Evolutionary conservation across 2,113 vertebrate genomes (phyloP).

Genomic region (Tragelaphus strepsiceros): DNA sequence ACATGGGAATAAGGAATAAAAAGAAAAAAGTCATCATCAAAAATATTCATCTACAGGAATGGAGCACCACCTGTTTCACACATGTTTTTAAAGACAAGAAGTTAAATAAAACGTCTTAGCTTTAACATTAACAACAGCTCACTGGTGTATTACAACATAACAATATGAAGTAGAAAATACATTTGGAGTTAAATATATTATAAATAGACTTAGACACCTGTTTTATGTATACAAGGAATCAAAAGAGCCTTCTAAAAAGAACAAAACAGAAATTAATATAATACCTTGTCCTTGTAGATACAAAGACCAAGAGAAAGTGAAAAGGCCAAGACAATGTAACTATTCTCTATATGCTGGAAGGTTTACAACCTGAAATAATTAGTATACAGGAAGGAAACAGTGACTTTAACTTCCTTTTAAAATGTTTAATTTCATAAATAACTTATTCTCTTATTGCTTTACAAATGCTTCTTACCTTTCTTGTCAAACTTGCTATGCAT

Average conservation of each 20-base stretch:
- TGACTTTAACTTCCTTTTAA: not conserved
- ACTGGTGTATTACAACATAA: not conserved
- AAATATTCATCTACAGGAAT: not conserved
- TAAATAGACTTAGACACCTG: not conserved
- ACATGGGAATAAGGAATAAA: not conserved
- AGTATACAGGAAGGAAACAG: not conserved
- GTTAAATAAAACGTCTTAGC: not conserved
- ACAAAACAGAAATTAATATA: not conserved
- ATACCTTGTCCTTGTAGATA: not conserved
- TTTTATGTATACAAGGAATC: not conserved
- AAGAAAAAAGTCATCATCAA: not conserved
- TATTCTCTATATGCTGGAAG: not conserved
- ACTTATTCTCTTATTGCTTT: not conserved
- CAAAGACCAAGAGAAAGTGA: not conserved
- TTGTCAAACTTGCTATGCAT: not conserved
- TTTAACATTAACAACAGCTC: not conserved
- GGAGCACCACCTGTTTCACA: not conserved
- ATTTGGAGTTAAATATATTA: not conserved
- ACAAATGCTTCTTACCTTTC: not conserved
- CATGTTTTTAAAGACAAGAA: not conserved
- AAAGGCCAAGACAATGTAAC: not conserved
- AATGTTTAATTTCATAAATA: not conserved
- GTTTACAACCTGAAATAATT: not conserved
- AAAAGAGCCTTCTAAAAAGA: not conserved
- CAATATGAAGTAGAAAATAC: not conserved